Evolutionary conservation across 2,797 vertebrate species (phyloP), one percentile per base, ranked within the genome.

Genomic region (Acrossocheilus fasciatus): DNA sequence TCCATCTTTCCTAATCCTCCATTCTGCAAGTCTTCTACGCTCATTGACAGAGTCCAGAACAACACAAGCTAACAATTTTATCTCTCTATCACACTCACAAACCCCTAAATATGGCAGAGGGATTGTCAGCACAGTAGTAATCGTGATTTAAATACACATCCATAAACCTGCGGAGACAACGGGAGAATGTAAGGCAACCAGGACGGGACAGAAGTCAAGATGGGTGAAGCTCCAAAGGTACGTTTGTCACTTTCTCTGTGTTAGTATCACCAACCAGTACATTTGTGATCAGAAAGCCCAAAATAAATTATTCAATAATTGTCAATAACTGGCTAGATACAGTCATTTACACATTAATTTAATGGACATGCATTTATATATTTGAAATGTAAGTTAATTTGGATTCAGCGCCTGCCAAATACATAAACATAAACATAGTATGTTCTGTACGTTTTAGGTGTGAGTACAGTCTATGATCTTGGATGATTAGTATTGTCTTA

Each of bases 191-290:
- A 12, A 82, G 15, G 15, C 26, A 34, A 30, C 39, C 69, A 11
- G 47, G 47, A 70, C 64, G 5, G 36, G 30, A 80, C 59, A 68
- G 47, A 68, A 73, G 75, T 20, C 68, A 81, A 57, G 39, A 88
- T 86, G 84, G 76, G 81, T 30, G 87, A 86, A 81, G 85, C 87
- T 84, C 85, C 85, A 81, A 88, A 84, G 87, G 84, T 88, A 84
- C 4, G 81, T 69, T 20, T 43, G 34, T 9, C 68, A 34, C 9
- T 39, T 23, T 39, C 3, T 54, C 77, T 79, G 36, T 26, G 54
- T 34, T 8, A 7, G 30, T 18, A 36, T 36, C 6, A 7, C 62
- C 26, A 34, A 14, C 62, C 26, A 66, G 12, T 66, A 15, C 2
- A 34, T 8, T 1, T 66, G 30, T 34, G 30, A 73, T 15, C 23